Conservation (phyloP, 1,140 invertebrate genomes). For the Homarus americanus region DNA sequence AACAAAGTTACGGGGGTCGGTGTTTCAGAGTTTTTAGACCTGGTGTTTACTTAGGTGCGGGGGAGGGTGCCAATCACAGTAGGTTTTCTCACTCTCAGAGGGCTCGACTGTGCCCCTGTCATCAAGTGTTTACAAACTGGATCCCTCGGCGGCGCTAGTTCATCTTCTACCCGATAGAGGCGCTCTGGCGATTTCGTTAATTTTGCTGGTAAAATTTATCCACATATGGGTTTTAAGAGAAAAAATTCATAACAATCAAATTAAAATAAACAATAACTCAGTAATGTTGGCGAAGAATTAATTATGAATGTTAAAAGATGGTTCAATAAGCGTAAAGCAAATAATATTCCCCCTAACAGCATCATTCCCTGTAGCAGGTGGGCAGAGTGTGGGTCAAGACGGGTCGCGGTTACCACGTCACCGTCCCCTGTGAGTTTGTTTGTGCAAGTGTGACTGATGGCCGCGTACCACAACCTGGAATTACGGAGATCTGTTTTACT, state of each 20-base stretch:
- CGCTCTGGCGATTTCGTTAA: too few species aligned
- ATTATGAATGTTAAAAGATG: neutral
- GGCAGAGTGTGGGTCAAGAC: neutral
- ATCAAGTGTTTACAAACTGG: conserved; percentile 16
- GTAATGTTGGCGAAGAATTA: too few species aligned
- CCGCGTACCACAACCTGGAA: neutral
- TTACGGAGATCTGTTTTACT: neutral
- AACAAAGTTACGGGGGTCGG: neutral
- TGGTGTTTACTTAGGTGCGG: conserved; percentile 31
- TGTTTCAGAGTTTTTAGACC: neutral
- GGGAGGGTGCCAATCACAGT: conserved; percentile 29
- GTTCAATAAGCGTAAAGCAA: neutral
- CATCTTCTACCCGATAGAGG: neutral
- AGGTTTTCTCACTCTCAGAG: neutral
- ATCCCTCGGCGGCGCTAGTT: neutral
- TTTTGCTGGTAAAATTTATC: too few species aligned
- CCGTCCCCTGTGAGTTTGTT: conserved; percentile 18
- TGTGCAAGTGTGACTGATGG: conserved; percentile 42
- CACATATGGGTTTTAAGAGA: too few species aligned
- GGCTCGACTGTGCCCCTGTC: neutral
- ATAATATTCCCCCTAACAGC: too few species aligned
- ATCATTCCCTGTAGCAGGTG: too few species aligned
- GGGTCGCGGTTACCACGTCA: conserved; percentile 20
- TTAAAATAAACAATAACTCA: too few species aligned
- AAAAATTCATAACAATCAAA: too few species aligned